Base-by-base conservation (phyloP, 1,140 invertebrate species). In the Polypedilum pembai region DNA sequence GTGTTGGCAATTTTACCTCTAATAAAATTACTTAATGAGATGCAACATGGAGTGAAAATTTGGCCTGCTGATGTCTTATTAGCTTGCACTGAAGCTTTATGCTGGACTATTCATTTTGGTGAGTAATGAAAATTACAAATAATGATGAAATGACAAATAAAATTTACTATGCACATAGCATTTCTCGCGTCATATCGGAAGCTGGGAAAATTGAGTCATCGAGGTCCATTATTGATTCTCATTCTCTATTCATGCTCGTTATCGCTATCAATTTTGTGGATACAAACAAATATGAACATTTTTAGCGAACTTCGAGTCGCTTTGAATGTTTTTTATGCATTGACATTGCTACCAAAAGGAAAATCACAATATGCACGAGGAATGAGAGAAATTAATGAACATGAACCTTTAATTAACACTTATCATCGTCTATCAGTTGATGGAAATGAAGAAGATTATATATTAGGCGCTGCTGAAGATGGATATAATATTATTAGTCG, bases 381-480 rank as follows among this genome's bases (percentile, higher is more conserved):
- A 7, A 18, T 7, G 7, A 20, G 17, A 69, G 10, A 69, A 33
- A 33, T 33, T 0, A 7, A 8, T 18, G 65, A 69, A 20, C 15
- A 18, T 3, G 65, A 69, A 20, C 17, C 65, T 8, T 69, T 69
- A 69, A 69, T 69, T 5, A 69, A 69, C 17, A 18, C 17, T 1
- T 69, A 88, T 56, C 89, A 92, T 78, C 86, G 88, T 7, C 75
- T 87, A 21, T 76, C 87, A 1, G 81, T 82, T 74, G 81, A 84
- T 12, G 79, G 80, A 72, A 80, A 83, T 76, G 77, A 84, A 24
- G 85, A 87, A 77, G 86, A 86, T 77, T 84, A 83, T 65, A 87
- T 92, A 76, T 83, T 94, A 74, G 91, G 92, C 0, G 88, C 89
- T 72, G 94, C 93, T 8, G 91, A 95, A 87, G 91, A 95, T 80